These are phyloP conservation scores for Meganola albula DNA, from an alignment of 2,888 invertebrate genomes.

Conservation along the genomic window DNA sequence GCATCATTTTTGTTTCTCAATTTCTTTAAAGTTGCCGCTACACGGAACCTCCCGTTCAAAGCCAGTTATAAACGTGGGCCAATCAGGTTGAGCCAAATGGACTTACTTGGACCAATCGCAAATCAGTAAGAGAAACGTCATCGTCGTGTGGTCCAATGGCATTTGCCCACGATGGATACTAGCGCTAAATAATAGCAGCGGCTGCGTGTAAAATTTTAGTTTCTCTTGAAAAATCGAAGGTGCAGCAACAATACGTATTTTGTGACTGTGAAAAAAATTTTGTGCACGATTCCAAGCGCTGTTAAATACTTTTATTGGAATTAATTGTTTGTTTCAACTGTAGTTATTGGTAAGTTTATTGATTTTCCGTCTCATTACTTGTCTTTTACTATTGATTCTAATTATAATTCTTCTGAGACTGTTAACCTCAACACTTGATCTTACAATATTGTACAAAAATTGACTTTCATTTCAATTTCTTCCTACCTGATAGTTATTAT, in stretches of 20 bases:
- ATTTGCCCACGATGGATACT: constrained; percentile 78
- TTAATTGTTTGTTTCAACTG: constrained; percentile 27
- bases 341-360: constrained; percentile 42
- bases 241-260: constrained; percentile 36
- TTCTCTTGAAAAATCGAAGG: constrained; percentile 62
- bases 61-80: constrained; percentile 81
- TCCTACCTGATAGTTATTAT: too few species aligned
- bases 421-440: constrained; percentile 18
- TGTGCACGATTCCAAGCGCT: constrained; percentile 49
- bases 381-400: neutral
- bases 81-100: constrained; percentile 80
- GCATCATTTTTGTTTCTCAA: too few species aligned
- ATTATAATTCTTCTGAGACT: constrained; percentile 6
- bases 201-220: constrained; percentile 67
- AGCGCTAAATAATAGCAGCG: constrained; percentile 75
- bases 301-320: constrained; percentile 37
- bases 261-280: constrained; percentile 42
- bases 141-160: constrained; percentile 68
- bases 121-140: constrained; percentile 56
- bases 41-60: constrained; percentile 28
- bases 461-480: too few species aligned
- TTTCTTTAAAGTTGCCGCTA: constrained; percentile 59
- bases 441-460: too few species aligned
- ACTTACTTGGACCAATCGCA: constrained; percentile 63
- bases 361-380: constrained; percentile 8